Percentiles rank a stretch among this genome's conserved stretches.
These are phyloP conservation scores for Telmatochromis sp. DNA, from an alignment of 2,113 vertebrate genomes.

Conservation along the genomic window DNA sequence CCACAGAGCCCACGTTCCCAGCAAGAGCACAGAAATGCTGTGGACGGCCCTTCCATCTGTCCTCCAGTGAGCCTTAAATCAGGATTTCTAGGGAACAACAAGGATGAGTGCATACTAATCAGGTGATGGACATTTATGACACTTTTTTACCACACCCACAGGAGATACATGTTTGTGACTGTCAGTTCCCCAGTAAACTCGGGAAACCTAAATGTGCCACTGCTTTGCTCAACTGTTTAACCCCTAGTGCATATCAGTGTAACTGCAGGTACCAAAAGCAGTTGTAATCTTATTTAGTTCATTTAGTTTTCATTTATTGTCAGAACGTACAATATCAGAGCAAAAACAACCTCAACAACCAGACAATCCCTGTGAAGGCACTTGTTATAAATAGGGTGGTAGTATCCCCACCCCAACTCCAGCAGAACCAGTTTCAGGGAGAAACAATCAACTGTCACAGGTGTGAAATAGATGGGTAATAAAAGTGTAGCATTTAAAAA, in stretches of 20 bases:
- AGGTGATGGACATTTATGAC: not conserved
- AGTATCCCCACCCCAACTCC: not conserved
- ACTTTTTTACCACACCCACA: not conserved
- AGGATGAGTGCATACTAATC: not conserved
- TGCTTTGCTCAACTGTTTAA: not conserved
- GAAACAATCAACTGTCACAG: not conserved
- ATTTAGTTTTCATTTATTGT: not conserved
- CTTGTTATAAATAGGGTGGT: not conserved
- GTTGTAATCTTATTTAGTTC: not conserved
- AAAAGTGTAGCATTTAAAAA: accelerated
- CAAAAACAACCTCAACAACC: not conserved
- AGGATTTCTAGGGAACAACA: not conserved
- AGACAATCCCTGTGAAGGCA: not conserved
- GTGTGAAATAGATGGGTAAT: not conserved
- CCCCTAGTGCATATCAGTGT: not conserved
- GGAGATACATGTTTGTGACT: not conserved
- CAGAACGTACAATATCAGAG: not conserved
- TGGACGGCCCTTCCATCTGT: slow-evolving; percentile 40
- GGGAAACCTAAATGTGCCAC: not conserved
- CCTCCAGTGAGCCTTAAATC: slow-evolving; percentile 5
- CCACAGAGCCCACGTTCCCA: slow-evolving; percentile 78
- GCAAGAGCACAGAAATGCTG: slow-evolving; percentile 58
- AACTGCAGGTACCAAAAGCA: not conserved
- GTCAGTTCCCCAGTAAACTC: not conserved
- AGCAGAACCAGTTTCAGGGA: not conserved